These are phyloP conservation scores for Anthrax anthrax DNA, from an alignment of 2,888 invertebrate species.

Conservation along the genomic window DNA sequence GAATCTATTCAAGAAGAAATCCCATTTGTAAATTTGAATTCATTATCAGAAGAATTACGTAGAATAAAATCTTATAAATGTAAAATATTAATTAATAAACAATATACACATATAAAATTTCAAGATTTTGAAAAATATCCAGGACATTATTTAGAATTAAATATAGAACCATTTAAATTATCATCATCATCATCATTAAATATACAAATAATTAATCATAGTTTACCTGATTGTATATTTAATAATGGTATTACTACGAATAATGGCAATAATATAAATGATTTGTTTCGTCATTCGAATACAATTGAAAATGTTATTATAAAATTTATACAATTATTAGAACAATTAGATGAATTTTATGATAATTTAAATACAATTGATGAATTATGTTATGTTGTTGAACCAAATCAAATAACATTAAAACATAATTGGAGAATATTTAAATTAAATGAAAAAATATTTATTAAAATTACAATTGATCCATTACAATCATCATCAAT, in stretches of 20 bases:
- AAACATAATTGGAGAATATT: constrained; percentile 27
- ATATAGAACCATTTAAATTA: constrained; percentile 17
- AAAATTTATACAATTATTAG: constrained; percentile 20
- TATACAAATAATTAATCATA: constrained; percentile 18
- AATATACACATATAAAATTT: constrained; percentile 19
- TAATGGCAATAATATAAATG: constrained; percentile 5
- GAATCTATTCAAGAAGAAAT: not conserved
- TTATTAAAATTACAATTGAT: constrained; percentile 26
- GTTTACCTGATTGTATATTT: constrained; percentile 22
- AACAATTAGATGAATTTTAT: constrained; percentile 27
- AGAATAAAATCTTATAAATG: not conserved
- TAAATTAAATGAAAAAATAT: constrained; percentile 26
- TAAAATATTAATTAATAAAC: constrained; percentile 17
- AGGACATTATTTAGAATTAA: constrained; percentile 23
- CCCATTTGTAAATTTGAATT: not conserved
- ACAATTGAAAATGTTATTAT: constrained; percentile 14
- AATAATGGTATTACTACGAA: not conserved
- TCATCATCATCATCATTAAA: too few relatives aligned
- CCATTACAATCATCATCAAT: constrained; percentile 26
- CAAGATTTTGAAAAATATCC: constrained; percentile 20
- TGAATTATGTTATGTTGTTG: constrained; percentile 29
- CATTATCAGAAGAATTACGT: not conserved
- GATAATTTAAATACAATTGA: constrained; percentile 24
- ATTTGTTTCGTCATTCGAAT: constrained; percentile 14
- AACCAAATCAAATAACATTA: constrained; percentile 22